phyloP scores from a whole-genome alignment of 2,888 invertebrate species.

The Helleia helle region DNA sequence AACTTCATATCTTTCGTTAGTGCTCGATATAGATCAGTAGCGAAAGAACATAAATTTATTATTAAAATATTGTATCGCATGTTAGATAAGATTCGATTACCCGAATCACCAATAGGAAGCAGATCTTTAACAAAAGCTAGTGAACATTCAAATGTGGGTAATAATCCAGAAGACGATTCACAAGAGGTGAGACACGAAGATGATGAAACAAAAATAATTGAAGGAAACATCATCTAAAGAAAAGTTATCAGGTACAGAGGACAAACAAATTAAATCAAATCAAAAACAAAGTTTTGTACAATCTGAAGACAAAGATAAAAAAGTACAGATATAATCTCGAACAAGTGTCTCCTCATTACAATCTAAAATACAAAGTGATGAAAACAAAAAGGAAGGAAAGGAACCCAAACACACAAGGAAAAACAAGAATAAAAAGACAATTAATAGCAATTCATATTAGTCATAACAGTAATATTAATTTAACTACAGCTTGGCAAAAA shows the following conservation, averaged over 20 bases:
- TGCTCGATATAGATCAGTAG: too few species aligned
- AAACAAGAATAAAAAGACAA: slow-evolving; percentile 39
- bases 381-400: slow-evolving; percentile 22
- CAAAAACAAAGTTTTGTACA: slow-evolving; percentile 33
- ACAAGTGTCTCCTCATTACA: too few species aligned
- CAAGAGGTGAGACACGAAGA: too few species aligned
- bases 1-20: too few species aligned
- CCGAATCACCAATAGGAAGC: neutral
- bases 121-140: too few species aligned
- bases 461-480: too few species aligned
- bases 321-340: too few species aligned
- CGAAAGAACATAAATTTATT: slow-evolving; percentile 34
- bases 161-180: too few species aligned
- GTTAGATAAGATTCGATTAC: slow-evolving; percentile 25
- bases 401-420: slow-evolving; percentile 37
- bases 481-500: too few species aligned
- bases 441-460: too few species aligned
- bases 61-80: slow-evolving; percentile 34
- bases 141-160: too few species aligned
- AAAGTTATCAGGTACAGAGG: slow-evolving; percentile 11
- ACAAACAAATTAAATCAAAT: slow-evolving; percentile 26
- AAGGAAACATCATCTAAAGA: slow-evolving; percentile 5
- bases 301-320: slow-evolving; percentile 25
- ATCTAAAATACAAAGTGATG: slow-evolving; percentile 18
- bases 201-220: neutral